These are phyloP conservation scores for Amiota communis DNA, from an alignment of 2,888 invertebrate species.

Conservation along the genomic window DNA sequence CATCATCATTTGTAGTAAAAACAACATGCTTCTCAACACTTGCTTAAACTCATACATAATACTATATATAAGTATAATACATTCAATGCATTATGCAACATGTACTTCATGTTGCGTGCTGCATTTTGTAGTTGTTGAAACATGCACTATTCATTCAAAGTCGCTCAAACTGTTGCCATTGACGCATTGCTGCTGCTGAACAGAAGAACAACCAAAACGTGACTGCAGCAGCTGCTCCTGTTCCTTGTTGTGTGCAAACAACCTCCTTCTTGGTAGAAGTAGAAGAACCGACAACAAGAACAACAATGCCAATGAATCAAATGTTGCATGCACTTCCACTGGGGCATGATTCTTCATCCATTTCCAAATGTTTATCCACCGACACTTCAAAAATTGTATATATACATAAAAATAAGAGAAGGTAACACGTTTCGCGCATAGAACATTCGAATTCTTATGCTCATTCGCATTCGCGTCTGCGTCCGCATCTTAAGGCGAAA, in stretches of 20 bases:
- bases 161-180: conserved; percentile 11
- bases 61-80: conserved; percentile 41
- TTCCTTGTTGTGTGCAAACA: not conserved
- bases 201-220: conserved; percentile 39
- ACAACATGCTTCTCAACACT: conserved; percentile 25
- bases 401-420: no score
- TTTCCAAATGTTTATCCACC: no score
- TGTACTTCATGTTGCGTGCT: conserved; percentile 49
- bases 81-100: conserved; percentile 65
- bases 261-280: no score
- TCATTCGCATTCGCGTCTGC: no score
- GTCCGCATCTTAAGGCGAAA: not conserved
- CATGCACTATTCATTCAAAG: conserved; percentile 64
- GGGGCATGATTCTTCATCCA: no score
- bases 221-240: conserved; percentile 45
- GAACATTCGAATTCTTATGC: no score
- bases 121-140: conserved; percentile 62
- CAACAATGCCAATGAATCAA: conserved; percentile 53
- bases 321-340: conserved; percentile 48
- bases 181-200: not conserved
- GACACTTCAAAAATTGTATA: no score
- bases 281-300: not conserved
- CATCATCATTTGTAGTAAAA: conserved; percentile 1
- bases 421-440: no score
- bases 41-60: not conserved